Percentiles rank a stretch among this genome's conserved stretches.
These are phyloP conservation scores for Latrodectus hesperus DNA, from an alignment of 2,888 invertebrate species.

Conservation along the genomic window DNA sequence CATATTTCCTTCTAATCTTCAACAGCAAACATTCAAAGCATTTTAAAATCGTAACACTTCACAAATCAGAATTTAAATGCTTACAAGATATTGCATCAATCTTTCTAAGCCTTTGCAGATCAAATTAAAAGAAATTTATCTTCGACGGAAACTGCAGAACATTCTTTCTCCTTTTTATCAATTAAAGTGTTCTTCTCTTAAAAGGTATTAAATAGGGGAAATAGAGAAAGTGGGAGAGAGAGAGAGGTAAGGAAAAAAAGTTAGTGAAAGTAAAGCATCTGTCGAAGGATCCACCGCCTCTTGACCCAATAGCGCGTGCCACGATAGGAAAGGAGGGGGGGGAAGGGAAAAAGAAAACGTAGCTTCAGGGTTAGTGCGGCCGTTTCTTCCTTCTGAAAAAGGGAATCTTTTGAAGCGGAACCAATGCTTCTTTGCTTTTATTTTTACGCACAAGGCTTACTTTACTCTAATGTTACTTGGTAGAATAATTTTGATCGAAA, in stretches of 20 bases:
- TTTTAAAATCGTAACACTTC: too few relatives aligned
- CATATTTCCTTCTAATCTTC: too few relatives aligned
- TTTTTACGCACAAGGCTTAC: too few relatives aligned
- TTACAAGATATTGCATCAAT: too few relatives aligned
- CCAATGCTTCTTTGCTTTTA: neutral
- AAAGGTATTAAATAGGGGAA: neutral
- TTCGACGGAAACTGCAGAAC: too few relatives aligned
- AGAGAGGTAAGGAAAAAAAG: neutral
- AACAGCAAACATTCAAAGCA: too few relatives aligned
- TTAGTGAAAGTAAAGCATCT: neutral
- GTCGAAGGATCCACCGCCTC: constrained; percentile 4
- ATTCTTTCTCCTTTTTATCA: neutral
- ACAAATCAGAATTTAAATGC: too few relatives aligned
- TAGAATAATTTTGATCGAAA: too few relatives aligned
- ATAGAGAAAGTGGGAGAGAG: neutral
- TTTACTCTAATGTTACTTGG: too few relatives aligned
- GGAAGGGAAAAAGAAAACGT: neutral
- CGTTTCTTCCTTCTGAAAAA: neutral
- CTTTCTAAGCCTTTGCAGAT: too few relatives aligned
- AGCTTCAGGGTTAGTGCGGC: neutral
- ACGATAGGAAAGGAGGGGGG: neutral
- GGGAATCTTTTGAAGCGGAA: constrained; percentile 8
- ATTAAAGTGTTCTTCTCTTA: constrained; percentile 3
- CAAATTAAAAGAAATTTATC: too few relatives aligned
- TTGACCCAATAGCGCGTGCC: constrained; percentile 26